Conservation (phyloP, 2,113 vertebrate species). For the Polyodon spathula region DNA sequence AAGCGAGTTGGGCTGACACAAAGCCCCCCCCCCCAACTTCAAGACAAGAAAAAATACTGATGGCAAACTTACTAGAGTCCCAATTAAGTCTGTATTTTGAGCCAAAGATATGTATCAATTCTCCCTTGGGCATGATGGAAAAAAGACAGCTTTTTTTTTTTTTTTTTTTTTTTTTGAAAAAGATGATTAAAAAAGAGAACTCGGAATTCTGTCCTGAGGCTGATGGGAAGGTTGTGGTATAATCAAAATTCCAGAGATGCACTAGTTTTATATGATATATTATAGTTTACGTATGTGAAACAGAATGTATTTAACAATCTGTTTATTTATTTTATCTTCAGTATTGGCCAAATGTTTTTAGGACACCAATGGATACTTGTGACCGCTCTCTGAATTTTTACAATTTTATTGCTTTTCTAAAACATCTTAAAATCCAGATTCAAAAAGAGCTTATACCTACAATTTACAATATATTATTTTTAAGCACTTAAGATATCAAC, state of each 20-base stretch:
- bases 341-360: too few relatives aligned
- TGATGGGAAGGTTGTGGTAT: conserved; percentile 13
- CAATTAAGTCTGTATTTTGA: conserved; percentile 13
- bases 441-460: too few relatives aligned
- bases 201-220: conserved; percentile 12
- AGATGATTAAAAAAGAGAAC: conserved; percentile 12
- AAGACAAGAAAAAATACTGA: background rate
- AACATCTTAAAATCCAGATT: too few relatives aligned
- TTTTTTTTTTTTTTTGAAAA: conserved; percentile 15
- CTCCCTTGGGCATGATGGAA: conserved; percentile 10
- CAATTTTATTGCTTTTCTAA: too few relatives aligned
- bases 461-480: too few relatives aligned
- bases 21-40: background rate
- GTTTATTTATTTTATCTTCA: too few relatives aligned
- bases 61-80: conserved; percentile 7
- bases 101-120: conserved; percentile 22
- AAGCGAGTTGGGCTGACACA: conserved; percentile 25
- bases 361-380: too few relatives aligned
- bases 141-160: conserved; percentile 5
- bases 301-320: too few relatives aligned
- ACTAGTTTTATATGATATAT: too few relatives aligned
- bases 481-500: too few relatives aligned
- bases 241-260: conserved; percentile 5
- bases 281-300: too few relatives aligned
- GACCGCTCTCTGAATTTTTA: too few relatives aligned